These are phyloP conservation scores for Prunella strophiata DNA, from an alignment of 2,797 vertebrate genomes.

Conservation along the genomic window DNA sequence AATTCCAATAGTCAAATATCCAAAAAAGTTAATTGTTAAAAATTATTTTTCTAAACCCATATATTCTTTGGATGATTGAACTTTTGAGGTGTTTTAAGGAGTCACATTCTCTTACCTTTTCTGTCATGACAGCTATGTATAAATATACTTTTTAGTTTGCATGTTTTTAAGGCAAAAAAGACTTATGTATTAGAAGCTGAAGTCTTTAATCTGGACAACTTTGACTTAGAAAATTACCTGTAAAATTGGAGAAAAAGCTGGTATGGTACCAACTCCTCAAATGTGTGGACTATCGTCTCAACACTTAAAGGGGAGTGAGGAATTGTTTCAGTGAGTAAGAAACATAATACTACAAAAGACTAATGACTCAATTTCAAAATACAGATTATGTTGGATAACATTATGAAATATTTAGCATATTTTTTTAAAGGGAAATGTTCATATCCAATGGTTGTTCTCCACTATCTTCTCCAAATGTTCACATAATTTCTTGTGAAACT, in stretches of 20 bases:
- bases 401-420: background rate
- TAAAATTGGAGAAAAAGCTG: background rate
- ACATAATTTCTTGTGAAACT: background rate
- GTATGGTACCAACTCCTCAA: background rate
- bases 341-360: background rate
- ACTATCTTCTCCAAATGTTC: background rate
- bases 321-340: background rate
- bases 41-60: background rate
- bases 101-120: background rate
- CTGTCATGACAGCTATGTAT: background rate
- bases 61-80: background rate
- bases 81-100: background rate
- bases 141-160: background rate
- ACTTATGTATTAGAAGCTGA: background rate
- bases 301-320: background rate
- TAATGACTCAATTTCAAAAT: background rate
- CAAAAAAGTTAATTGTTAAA: background rate
- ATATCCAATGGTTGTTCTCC: background rate
- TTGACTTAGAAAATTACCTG: background rate
- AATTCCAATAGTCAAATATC: background rate
- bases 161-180: background rate
- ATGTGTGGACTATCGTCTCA: background rate
- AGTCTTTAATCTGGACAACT: background rate
- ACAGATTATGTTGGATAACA: background rate
- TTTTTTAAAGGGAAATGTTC: background rate